These are phyloP conservation scores for Aricia agestis DNA, from an alignment of 1,140 invertebrate genomes.

Conservation along the genomic window DNA sequence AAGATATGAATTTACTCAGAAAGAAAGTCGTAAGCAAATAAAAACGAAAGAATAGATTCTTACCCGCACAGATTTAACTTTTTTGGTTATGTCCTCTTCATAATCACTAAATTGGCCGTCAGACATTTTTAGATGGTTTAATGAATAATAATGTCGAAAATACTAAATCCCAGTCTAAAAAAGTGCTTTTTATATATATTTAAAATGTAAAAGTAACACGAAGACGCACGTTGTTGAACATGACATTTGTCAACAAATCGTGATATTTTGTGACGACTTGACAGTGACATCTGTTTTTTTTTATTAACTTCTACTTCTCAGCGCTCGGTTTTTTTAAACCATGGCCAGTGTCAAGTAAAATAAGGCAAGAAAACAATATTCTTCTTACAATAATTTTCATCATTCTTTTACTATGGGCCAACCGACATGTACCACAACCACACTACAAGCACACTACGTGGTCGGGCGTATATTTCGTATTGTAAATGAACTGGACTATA, in stretches of 20 bases:
- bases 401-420: too few species aligned
- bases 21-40: constrained; percentile 4
- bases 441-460: too few species aligned
- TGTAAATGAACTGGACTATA: too few species aligned
- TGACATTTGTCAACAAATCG: not conserved
- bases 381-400: too few species aligned
- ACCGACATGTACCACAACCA: too few species aligned
- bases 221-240: not conserved
- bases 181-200: not conserved
- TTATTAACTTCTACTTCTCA: too few species aligned
- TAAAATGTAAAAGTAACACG: not conserved
- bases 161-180: not conserved
- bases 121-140: constrained; percentile 36
- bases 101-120: constrained; percentile 63
- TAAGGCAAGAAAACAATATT: too few species aligned
- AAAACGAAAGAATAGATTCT: constrained; percentile 29
- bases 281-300: too few species aligned
- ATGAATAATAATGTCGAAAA: not conserved
- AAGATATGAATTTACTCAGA: not conserved
- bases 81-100: constrained; percentile 53
- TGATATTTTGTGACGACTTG: too few species aligned
- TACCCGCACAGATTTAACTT: constrained; percentile 63
- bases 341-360: too few species aligned
- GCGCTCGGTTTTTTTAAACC: too few species aligned
- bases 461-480: too few species aligned